Evolutionary conservation across 2,113 vertebrate genomes (phyloP).

Genomic region (Lasiurus borealis): DNA sequence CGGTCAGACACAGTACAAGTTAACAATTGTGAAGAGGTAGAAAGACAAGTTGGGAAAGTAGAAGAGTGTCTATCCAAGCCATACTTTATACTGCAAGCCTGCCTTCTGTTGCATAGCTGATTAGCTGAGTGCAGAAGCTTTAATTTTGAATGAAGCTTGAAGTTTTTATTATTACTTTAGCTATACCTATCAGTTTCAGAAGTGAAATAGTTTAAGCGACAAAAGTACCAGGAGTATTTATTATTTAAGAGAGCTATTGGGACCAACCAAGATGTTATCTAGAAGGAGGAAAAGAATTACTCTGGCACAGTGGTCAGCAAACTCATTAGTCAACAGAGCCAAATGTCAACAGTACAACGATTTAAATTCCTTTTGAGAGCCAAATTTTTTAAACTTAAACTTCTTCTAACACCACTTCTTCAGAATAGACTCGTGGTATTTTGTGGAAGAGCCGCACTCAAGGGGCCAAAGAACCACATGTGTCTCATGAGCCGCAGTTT

Average conservation of each 20-base stretch:
- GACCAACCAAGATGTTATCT: not conserved
- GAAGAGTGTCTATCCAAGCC: not conserved
- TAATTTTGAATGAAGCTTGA: constrained; percentile 1
- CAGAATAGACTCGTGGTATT: no score
- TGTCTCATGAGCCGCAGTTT: no score
- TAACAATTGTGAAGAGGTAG: not conserved
- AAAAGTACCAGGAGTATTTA: not conserved
- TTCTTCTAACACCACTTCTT: no score
- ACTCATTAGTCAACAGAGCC: no score
- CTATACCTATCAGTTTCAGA: not conserved
- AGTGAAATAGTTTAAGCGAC: constrained; percentile 15
- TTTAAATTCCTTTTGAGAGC: no score
- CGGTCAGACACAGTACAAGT: not conserved
- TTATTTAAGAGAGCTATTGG: not conserved
- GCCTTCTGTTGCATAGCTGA: not conserved
- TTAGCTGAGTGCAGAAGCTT: not conserved
- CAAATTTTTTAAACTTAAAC: no score
- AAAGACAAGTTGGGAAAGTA: not conserved
- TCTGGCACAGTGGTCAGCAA: no score
- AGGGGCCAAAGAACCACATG: no score
- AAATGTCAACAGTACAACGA: no score
- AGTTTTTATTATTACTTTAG: constrained; percentile 1
- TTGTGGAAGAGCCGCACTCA: no score
- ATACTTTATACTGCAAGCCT: not conserved
- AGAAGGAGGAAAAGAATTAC: not conserved